Evolutionary conservation across 2,888 invertebrate species (phyloP).

Genomic region (Chrysodeixis includens): DNA sequence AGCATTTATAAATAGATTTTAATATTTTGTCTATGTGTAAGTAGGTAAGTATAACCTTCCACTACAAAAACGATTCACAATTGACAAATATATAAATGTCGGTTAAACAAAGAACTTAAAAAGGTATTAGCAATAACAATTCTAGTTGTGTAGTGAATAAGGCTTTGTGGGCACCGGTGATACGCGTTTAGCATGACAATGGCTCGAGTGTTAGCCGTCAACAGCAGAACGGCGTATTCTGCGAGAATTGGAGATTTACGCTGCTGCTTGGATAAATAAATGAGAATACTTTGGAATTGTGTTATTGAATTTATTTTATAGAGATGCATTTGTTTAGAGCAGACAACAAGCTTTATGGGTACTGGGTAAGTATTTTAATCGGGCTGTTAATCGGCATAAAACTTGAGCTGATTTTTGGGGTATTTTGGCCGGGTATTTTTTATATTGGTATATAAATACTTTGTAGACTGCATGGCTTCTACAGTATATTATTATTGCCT

Average conservation of each 20-base stretch:
- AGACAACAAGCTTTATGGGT: no score
- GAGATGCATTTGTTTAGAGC: no score
- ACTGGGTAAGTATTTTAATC: no score
- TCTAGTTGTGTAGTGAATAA: conserved; percentile 26
- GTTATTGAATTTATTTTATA: not conserved
- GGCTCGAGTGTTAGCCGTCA: not conserved
- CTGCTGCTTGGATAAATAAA: not conserved
- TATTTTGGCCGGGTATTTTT: no score
- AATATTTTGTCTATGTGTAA: conserved; percentile 9
- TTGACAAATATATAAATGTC: conserved; percentile 18
- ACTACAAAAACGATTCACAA: conserved; percentile 9
- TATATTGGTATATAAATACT: no score
- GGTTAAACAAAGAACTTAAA: conserved; percentile 23
- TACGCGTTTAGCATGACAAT: conserved; percentile 41
- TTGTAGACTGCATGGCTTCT: no score
- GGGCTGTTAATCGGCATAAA: no score
- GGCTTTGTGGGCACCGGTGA: conserved; percentile 41
- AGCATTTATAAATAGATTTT: no score
- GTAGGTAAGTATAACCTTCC: not conserved
- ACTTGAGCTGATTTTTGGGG: no score
- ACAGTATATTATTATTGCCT: no score
- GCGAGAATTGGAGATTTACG: not conserved
- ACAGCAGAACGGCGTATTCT: conserved; percentile 6
- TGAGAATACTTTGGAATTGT: not conserved
- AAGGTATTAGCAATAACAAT: conserved; percentile 40